Evolutionary conservation across 2,888 invertebrate genomes (phyloP).

Genomic region (Agrotis ipsilon): DNA sequence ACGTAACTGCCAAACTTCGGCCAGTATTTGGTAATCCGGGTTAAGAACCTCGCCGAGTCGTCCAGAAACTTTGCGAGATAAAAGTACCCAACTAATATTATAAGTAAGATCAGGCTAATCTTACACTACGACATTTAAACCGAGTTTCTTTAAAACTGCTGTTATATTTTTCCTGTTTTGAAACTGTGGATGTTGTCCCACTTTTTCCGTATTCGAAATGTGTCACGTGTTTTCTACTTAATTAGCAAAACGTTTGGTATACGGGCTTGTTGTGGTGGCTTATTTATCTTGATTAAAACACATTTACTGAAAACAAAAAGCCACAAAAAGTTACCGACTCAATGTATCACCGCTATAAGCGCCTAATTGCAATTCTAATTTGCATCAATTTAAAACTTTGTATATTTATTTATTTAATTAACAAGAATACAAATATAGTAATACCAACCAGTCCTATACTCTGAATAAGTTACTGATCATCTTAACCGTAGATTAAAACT

Average conservation of each 20-base stretch:
- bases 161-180: slow-evolving; percentile 15
- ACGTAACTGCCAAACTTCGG: slow-evolving; percentile 72
- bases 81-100: slow-evolving; percentile 65
- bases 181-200: slow-evolving; percentile 22
- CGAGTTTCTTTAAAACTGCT: slow-evolving; percentile 41
- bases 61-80: slow-evolving; percentile 62
- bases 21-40: slow-evolving; percentile 68
- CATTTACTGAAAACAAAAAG: slow-evolving; percentile 26
- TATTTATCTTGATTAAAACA: slow-evolving; percentile 58
- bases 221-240: slow-evolving; percentile 37
- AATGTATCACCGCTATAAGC: neutral
- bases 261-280: slow-evolving; percentile 21
- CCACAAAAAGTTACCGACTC: neutral
- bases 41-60: slow-evolving; percentile 52
- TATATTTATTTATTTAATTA: slow-evolving; percentile 6
- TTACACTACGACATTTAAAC: slow-evolving; percentile 40
- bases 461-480: slow-evolving; percentile 11
- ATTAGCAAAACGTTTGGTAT: slow-evolving; percentile 43
- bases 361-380: neutral
- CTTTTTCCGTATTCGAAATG: slow-evolving; percentile 24
- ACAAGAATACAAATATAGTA: neutral
- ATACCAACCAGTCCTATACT: neutral
- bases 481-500: slow-evolving; percentile 12
- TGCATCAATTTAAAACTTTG: slow-evolving; percentile 5
- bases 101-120: slow-evolving; percentile 57